These are phyloP conservation scores for Ianthella basta DNA, from an alignment of 37 sponge, comb jelly and placozoan genomes.

Conservation along the genomic window DNA sequence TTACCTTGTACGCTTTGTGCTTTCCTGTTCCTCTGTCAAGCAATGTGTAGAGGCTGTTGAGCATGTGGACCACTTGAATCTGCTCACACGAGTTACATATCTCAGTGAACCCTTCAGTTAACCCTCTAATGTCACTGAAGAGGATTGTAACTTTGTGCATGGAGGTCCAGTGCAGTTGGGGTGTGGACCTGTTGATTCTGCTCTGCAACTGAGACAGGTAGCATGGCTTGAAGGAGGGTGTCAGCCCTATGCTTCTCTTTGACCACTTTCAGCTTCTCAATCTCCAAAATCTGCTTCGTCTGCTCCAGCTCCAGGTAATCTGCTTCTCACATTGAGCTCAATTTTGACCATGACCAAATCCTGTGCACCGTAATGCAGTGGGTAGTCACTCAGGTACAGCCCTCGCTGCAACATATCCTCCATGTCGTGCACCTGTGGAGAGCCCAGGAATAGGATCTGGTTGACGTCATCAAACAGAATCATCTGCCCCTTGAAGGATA, in stretches of 20 bases:
- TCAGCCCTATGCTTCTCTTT: constrained; percentile 70
- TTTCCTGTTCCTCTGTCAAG: constrained; percentile 67
- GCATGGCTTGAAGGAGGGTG: constrained; percentile 70
- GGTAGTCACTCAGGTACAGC: constrained; percentile 79
- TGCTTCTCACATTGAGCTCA: constrained; percentile 59
- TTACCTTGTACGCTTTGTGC: constrained; percentile 81
- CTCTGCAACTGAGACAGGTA: constrained; percentile 67
- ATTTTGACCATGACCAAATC: constrained; percentile 66
- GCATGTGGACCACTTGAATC: constrained; percentile 73
- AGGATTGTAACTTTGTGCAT: constrained; percentile 75
- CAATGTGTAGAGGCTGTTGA: constrained; percentile 72
- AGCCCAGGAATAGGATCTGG: constrained; percentile 62
- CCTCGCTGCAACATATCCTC: constrained; percentile 60
- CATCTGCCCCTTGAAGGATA: constrained; percentile 83
- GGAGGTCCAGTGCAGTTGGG: constrained; percentile 44
- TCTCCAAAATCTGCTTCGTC: constrained; percentile 52
- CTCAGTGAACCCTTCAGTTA: constrained; percentile 79
- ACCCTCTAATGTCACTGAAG: constrained; percentile 91
- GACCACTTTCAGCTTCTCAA: constrained; percentile 51
- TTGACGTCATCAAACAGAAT: constrained; percentile 4
- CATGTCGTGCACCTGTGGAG: constrained; percentile 60
- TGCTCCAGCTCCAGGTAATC: constrained; percentile 53
- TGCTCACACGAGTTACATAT: constrained; percentile 72
- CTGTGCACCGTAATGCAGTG: constrained; percentile 67
- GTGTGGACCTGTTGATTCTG: constrained; percentile 32